Percentiles rank a stretch among this genome's conserved stretches.
Conservation (phyloP, 2,113 vertebrate species). For the Burhinus oedicnemus region DNA sequence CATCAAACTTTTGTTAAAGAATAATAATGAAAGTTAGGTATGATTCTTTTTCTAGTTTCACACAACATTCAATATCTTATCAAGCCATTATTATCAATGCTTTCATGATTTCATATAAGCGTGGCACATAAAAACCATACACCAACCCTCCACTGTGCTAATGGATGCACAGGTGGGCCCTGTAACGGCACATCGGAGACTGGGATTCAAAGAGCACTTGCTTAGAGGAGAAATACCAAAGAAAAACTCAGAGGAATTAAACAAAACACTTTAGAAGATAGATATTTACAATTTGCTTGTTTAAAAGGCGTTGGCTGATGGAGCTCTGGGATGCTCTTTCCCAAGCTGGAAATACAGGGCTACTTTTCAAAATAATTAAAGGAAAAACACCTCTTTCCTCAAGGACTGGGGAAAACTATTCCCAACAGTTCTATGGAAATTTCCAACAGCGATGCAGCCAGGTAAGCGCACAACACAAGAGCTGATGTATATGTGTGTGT, state of each 20-base stretch:
- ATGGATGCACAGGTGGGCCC: not conserved
- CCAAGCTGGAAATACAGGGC: not conserved
- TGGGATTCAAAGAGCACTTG: not conserved
- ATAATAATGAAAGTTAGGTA: not conserved
- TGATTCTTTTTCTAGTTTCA: not conserved
- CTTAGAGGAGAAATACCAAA: not conserved
- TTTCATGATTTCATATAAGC: not conserved
- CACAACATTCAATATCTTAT: not conserved
- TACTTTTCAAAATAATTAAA: not conserved
- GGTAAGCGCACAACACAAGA: not conserved
- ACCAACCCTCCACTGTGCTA: not conserved
- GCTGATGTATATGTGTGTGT: not conserved
- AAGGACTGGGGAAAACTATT: not conserved
- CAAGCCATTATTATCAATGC: not conserved
- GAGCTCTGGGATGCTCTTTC: not conserved
- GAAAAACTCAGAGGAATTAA: not conserved
- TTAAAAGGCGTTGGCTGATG: not conserved
- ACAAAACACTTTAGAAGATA: not conserved
- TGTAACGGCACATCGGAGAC: not conserved
- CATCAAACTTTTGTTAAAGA: not conserved
- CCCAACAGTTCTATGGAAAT: not conserved
- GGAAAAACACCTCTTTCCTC: not conserved
- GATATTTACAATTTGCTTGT: not conserved
- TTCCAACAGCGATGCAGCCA: not conserved
- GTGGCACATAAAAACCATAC: not conserved